phyloP scores from a whole-genome alignment of 2,113 vertebrate species.

The Anhinga anhinga region DNA sequence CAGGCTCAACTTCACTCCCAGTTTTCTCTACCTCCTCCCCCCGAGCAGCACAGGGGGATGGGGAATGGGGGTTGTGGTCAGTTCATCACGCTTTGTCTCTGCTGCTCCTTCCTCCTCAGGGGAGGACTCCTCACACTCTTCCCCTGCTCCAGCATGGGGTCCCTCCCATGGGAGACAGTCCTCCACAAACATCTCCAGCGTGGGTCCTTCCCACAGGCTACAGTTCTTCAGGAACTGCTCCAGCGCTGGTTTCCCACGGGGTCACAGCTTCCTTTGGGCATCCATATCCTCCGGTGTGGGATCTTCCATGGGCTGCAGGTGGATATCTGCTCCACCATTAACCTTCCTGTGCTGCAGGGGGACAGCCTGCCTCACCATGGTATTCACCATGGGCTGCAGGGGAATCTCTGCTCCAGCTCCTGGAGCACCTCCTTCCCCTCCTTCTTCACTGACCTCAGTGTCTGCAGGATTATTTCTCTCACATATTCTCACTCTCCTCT shows the following conservation, averaged over 20 bases:
- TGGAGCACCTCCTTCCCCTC: background rate
- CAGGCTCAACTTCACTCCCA: background rate
- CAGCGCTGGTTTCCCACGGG: accelerated
- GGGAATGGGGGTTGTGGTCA: background rate
- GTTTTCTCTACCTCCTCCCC: background rate
- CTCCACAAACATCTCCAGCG: background rate
- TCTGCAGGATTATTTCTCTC: background rate
- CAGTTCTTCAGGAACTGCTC: background rate
- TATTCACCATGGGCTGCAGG: background rate
- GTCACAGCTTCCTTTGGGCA: background rate
- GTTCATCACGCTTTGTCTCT: background rate
- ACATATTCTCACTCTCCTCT: background rate
- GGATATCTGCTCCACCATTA: background rate
- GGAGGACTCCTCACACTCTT: background rate
- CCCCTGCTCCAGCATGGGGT: background rate
- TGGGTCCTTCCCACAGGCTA: background rate
- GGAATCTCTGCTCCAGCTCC: background rate
- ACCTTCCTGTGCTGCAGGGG: background rate
- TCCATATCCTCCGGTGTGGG: background rate
- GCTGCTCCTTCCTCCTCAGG: background rate
- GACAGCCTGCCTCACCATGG: background rate
- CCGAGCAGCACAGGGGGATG: accelerated
- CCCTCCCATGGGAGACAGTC: background rate
- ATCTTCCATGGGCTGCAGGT: background rate
- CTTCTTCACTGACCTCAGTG: background rate